Evolutionary conservation across 2,888 invertebrate species (phyloP).

Genomic region (Junonia oenone): DNA sequence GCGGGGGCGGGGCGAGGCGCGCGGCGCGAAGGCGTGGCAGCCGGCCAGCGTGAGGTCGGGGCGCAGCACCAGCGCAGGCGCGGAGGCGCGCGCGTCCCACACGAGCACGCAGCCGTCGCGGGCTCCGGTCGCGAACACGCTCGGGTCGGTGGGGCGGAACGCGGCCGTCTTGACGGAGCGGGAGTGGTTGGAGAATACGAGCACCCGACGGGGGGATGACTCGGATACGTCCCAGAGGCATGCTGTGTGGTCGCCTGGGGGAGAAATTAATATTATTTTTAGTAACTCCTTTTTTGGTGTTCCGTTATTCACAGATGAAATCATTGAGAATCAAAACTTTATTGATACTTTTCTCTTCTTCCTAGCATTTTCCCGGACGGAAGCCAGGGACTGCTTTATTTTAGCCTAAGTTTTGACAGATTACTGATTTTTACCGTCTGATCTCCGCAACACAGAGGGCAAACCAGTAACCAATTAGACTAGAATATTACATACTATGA

Average conservation of each 20-base stretch:
- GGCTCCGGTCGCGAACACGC: conserved; percentile 92
- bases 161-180: conserved; percentile 91
- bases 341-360: no score
- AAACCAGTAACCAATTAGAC: no score
- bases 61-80: conserved; percentile 63
- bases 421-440: no score
- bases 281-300: no score
- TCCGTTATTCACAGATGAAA: no score
- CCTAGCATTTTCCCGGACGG: no score
- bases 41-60: conserved; percentile 86
- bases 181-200: conserved; percentile 86
- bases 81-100: conserved; percentile 84
- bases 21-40: conserved; percentile 80
- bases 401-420: no score
- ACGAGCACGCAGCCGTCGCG: conserved; percentile 92
- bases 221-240: conserved; percentile 87
- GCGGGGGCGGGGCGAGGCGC: conserved; percentile 89
- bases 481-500: no score
- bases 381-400: no score
- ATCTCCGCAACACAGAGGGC: no score
- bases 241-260: conserved; percentile 90
- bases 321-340: no score
- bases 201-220: conserved; percentile 60
- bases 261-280: no score
- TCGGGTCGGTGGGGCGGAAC: conserved; percentile 84